phyloP scores from a whole-genome alignment of 2,888 invertebrate genomes.

The Caradrina clavipalpis region DNA sequence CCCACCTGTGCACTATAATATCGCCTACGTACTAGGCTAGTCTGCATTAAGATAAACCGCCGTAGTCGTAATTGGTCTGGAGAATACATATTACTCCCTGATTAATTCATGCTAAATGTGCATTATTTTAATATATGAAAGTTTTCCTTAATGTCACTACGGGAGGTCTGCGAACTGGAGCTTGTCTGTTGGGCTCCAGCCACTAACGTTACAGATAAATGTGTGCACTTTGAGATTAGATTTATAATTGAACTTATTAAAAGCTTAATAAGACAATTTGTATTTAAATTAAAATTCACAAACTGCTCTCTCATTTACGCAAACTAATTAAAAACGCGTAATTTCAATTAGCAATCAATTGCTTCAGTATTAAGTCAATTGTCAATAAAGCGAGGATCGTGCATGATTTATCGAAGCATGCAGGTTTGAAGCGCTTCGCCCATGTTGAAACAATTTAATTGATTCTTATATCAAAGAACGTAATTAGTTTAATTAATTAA shows the following conservation, averaged over 20 bases:
- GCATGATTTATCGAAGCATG: constrained; percentile 24
- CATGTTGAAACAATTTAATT: constrained; percentile 34
- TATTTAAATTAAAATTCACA: constrained; percentile 15
- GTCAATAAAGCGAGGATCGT: constrained; percentile 4
- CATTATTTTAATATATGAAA: too few relatives aligned
- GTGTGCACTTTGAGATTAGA: not conserved
- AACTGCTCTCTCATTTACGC: constrained; percentile 4
- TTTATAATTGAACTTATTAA: constrained; percentile 7
- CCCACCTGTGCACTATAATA: too few relatives aligned
- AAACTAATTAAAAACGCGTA: constrained; percentile 18
- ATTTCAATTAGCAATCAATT: constrained; percentile 40
- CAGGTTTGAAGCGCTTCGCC: constrained; percentile 13
- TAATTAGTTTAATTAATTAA: constrained; percentile 27
- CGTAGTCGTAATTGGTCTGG: too few relatives aligned
- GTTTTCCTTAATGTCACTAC: too few relatives aligned
- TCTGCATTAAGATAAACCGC: too few relatives aligned
- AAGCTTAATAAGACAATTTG: not conserved
- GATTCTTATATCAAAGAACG: constrained; percentile 7
- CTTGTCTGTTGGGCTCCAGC: not conserved
- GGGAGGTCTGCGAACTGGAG: not conserved
- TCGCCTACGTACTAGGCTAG: too few relatives aligned
- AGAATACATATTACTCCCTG: too few relatives aligned
- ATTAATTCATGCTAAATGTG: too few relatives aligned
- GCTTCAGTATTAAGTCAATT: constrained; percentile 12
- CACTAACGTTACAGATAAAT: not conserved